A percentile compares a stretch with the other conserved stretches of the same genome.
These are phyloP conservation scores for Morpho deidamia DNA, from an alignment of 2,888 invertebrate genomes.

Conservation along the genomic window DNA sequence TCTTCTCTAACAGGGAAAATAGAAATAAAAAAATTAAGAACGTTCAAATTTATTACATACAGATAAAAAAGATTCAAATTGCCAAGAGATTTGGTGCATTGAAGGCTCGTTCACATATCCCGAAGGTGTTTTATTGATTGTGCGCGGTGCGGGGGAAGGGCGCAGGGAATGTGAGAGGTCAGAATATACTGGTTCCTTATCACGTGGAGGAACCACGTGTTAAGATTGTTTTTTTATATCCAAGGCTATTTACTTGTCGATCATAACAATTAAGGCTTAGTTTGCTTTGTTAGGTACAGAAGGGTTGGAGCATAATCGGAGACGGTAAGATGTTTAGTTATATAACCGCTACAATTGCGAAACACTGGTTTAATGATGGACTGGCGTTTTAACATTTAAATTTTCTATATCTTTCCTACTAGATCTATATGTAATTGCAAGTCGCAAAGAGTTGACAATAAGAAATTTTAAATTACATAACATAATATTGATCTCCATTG, in stretches of 20 bases:
- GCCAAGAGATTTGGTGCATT: conserved; percentile 32
- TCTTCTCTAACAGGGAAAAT: too few relatives aligned
- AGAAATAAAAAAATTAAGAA: too few relatives aligned
- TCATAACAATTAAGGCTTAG: neutral
- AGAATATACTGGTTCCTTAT: conserved; percentile 35
- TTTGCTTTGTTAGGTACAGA: neutral
- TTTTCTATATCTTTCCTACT: too few relatives aligned
- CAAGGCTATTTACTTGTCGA: conserved; percentile 1
- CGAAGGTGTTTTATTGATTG: conserved; percentile 54
- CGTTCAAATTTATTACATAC: neutral
- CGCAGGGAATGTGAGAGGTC: conserved; percentile 46
- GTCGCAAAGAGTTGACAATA: too few relatives aligned
- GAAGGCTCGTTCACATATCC: conserved; percentile 32
- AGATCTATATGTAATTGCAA: too few relatives aligned
- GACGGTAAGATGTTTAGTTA: neutral
- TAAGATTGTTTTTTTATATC: conserved; percentile 16
- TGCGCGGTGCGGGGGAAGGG: conserved; percentile 31
- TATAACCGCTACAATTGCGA: neutral
- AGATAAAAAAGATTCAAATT: neutral
- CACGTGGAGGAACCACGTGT: conserved; percentile 26
- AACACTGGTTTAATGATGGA: too few relatives aligned
- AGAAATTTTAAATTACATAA: too few relatives aligned
- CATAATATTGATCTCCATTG: too few relatives aligned
- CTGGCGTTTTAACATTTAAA: too few relatives aligned
- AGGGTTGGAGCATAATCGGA: neutral